Evolutionary conservation across 2,113 vertebrate genomes (phyloP).

Genomic region (Ictidomys tridecemlineatus): DNA sequence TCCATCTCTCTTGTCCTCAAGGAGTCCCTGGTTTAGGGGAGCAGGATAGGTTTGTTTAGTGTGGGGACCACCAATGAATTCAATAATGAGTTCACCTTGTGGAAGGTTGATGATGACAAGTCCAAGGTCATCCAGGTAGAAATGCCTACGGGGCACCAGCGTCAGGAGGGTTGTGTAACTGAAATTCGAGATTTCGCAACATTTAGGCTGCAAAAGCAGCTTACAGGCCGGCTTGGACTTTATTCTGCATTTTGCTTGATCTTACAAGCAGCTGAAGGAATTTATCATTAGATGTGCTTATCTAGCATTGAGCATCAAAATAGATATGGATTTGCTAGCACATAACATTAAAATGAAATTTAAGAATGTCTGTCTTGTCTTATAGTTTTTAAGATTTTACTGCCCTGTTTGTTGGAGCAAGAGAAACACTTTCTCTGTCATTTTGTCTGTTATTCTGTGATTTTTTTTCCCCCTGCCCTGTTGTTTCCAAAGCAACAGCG

Average conservation of each 20-base stretch:
- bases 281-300: not conserved
- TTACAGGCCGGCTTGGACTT: not conserved
- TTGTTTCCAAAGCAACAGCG: not conserved
- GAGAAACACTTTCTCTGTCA: not conserved
- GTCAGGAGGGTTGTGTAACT: accelerated
- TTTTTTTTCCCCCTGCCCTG: conserved; percentile 24
- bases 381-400: not conserved
- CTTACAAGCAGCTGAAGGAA: not conserved
- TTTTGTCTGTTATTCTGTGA: not conserved
- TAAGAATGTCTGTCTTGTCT: too few relatives aligned
- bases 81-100: not conserved
- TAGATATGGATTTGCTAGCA: not conserved
- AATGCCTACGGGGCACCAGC: not conserved
- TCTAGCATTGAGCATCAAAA: not conserved
- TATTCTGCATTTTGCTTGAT: not conserved
- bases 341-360: not conserved
- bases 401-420: not conserved
- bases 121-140: not conserved
- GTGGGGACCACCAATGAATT: not conserved
- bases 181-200: too few relatives aligned
- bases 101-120: not conserved
- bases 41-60: not conserved
- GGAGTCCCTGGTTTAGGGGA: not conserved
- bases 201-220: too few relatives aligned
- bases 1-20: not conserved